Evolutionary conservation across 1,140 invertebrate genomes (phyloP), one percentile per base, ranked within the genome.

Genomic region (Drosophila bifasciata): DNA sequence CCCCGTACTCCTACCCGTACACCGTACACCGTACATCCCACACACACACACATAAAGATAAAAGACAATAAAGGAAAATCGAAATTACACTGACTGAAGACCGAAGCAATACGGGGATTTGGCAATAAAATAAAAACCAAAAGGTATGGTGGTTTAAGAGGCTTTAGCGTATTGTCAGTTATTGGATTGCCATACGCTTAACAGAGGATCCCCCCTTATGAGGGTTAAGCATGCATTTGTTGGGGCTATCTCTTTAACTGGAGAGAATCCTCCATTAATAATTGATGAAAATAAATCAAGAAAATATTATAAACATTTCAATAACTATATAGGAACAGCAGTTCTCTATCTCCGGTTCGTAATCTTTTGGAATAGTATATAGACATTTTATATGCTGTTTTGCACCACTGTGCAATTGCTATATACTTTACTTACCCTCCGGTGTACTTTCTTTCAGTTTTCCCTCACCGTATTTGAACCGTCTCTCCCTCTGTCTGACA

Each of bases 351-450:
- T n/a, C n/a, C n/a, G n/a, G n/a, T n/a, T 45, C 25, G 13, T 17
- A 25, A 9, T n/a, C 19, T 44, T 36, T 41, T 16, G 16, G 16
- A 11, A 16, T 17, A 11, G n/a, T 17, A 44, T 15, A n/a, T 8
- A 25, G 6, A 5, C 44, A 36, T 23, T 40, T 28, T 39, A 40
- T 15, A 8, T 17, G 5, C 41, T 28, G 32, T 40, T 7, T 41
- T 6, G 15, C 50, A 64, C 70, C 70, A 73, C 50, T 53, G 69
- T 74, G 71, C 70, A 74, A 66, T 59, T 74, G 67, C 53, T 41
- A 19, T 46, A n/a, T 56, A 16, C 43, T 56, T 41, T 45, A 53
- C 43, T 41, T 44, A 45, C 49, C 51, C 16, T 62, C 36, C 25
- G 32, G 32, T 36, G 32, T 36, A 36, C 21, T 53, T 16, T 40